Percentiles rank a stretch among this genome's conserved stretches.
Evolutionary conservation across 2,888 invertebrate genomes (phyloP).

Genomic region (Hirtodrosophila confusa): DNA sequence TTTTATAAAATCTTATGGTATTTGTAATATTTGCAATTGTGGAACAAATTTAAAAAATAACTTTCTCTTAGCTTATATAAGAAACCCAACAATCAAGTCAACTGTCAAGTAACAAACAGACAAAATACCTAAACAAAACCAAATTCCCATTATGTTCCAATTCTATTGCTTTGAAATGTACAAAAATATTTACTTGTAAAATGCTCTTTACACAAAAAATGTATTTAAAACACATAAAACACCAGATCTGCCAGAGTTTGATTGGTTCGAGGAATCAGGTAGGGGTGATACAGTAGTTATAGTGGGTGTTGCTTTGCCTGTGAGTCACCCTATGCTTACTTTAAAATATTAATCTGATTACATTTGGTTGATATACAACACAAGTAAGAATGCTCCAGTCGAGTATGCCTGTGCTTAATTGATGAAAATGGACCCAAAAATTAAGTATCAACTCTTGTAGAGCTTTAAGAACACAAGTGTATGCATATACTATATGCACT

Average conservation of each 20-base stretch:
- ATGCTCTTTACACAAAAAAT: conserved; percentile 37
- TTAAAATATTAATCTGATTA: no score
- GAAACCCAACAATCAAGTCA: conserved; percentile 2
- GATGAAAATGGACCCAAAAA: no score
- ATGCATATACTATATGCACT: no score
- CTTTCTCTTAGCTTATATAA: conserved; percentile 11
- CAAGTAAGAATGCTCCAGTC: no score
- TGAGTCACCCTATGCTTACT: conserved; percentile 9
- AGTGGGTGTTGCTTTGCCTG: conserved; percentile 6
- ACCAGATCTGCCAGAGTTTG: conserved; percentile 19
- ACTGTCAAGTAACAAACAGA: conserved; percentile 20
- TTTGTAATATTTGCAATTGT: conserved; percentile 65
- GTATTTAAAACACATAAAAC: conserved; percentile 35
- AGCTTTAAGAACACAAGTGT: no score
- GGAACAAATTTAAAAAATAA: conserved; percentile 49
- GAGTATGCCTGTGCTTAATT: no score
- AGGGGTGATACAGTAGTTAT: background rate
- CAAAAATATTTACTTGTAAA: conserved; percentile 17
- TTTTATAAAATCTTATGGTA: conserved; percentile 68
- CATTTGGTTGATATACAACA: no score
- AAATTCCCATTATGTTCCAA: background rate
- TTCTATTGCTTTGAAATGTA: conserved; percentile 6
- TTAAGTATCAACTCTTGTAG: no score
- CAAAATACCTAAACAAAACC: background rate
- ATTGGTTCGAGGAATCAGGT: conserved; percentile 2